Evolutionary conservation across 1,140 invertebrate genomes (phyloP).

Genomic region (Zaprionus tsacasi): DNA sequence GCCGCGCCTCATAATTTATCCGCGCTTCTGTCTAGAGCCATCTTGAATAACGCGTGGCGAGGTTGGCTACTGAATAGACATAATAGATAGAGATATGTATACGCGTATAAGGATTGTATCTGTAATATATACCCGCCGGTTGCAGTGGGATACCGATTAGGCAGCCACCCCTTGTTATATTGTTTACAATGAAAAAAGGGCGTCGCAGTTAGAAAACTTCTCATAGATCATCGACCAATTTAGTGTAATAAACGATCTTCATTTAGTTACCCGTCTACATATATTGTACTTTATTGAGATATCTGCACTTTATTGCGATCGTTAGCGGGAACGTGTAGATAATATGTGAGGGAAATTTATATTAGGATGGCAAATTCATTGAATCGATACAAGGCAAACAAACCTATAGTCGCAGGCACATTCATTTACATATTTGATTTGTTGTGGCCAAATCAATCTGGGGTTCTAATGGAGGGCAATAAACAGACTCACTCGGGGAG

Average conservation of each 20-base stretch:
- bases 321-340: not conserved
- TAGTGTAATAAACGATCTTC: not conserved
- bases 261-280: not conserved
- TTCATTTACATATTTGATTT: slow-evolving; percentile 32
- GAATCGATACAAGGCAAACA: slow-evolving; percentile 29
- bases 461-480: slow-evolving; percentile 60
- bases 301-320: not conserved
- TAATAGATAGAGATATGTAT: not conserved
- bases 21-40: slow-evolving; percentile 5
- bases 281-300: not conserved
- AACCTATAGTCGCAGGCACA: slow-evolving; percentile 11
- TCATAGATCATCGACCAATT: not conserved
- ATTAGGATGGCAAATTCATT: slow-evolving; percentile 26
- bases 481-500: slow-evolving; percentile 43
- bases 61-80: not conserved
- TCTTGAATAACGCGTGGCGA: slow-evolving; percentile 1
- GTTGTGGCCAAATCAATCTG: slow-evolving; percentile 59
- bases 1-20: slow-evolving; percentile 68
- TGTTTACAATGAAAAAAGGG: not conserved
- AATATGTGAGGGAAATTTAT: not conserved
- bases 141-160: not conserved
- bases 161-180: not conserved
- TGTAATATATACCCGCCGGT: not conserved
- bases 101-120: not conserved
- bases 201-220: not conserved